Conservation (phyloP, 2,888 invertebrate species). For the Drosophila siamana region DNA sequence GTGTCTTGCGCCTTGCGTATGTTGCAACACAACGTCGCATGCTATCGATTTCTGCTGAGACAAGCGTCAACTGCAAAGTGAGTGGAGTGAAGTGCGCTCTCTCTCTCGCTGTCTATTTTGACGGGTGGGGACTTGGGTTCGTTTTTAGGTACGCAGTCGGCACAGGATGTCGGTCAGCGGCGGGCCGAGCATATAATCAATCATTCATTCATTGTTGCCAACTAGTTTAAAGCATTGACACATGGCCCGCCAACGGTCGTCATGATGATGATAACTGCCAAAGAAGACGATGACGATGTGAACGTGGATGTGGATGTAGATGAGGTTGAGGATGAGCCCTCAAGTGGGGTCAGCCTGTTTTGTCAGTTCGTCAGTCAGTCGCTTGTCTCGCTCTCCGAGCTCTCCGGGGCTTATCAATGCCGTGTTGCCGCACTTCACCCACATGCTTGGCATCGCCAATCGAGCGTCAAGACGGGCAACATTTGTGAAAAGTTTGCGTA, state of each 20-base stretch:
- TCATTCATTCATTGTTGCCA: conserved; percentile 69
- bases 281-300: conserved; percentile 13
- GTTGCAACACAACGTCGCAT: background rate
- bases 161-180: conserved; percentile 20
- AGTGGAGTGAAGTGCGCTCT: too few species aligned
- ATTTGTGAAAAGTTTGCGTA: background rate
- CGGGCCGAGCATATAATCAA: conserved; percentile 63
- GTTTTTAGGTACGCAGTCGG: conserved; percentile 12
- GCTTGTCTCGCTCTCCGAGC: background rate
- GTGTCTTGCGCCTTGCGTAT: too few species aligned
- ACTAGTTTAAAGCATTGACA: conserved; percentile 65
- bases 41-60: conserved; percentile 34
- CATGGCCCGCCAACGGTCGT: conserved; percentile 24
- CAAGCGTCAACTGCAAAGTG: background rate
- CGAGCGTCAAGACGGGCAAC: background rate
- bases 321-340: conserved; percentile 10
- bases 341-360: conserved; percentile 19
- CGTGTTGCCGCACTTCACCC: conserved; percentile 37
- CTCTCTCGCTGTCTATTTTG: background rate
- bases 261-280: conserved; percentile 9
- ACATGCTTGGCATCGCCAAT: background rate
- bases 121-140: conserved; percentile 1
- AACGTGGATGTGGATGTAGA: conserved; percentile 12
- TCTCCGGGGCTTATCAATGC: conserved; percentile 12
- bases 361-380: conserved; percentile 37